Evolutionary conservation across 2,888 invertebrate genomes (phyloP).

Genomic region (Plagodis pulveraria): DNA sequence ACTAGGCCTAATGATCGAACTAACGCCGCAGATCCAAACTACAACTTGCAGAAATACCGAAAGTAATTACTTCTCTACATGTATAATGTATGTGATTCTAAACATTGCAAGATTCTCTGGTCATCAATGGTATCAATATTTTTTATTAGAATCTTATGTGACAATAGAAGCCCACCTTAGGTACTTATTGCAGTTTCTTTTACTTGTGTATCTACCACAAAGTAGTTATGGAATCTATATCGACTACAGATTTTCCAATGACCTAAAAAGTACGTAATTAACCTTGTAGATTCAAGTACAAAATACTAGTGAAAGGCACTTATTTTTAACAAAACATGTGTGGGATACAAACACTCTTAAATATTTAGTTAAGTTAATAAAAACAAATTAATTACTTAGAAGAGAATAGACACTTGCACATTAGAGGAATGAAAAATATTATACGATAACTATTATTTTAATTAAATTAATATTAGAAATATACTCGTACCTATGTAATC

Average conservation of each 20-base stretch:
- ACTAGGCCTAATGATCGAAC: too few species aligned
- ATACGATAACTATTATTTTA: background rate
- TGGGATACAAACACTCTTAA: slow-evolving; percentile 22
- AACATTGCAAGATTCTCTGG: too few species aligned
- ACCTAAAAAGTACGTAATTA: slow-evolving; percentile 19
- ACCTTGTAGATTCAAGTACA: slow-evolving; percentile 28
- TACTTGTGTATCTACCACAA: too few species aligned
- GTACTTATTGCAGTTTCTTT: too few species aligned
- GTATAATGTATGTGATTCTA: too few species aligned
- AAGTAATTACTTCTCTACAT: too few species aligned
- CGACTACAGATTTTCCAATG: slow-evolving; percentile 5
- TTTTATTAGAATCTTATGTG: too few species aligned
- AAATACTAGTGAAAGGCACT: slow-evolving; percentile 57
- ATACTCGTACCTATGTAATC: background rate
- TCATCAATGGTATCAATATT: too few species aligned
- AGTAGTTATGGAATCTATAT: background rate
- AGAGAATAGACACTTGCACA: slow-evolving; percentile 19
- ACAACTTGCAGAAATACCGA: too few species aligned
- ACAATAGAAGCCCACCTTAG: too few species aligned
- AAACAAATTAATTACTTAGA: slow-evolving; percentile 14
- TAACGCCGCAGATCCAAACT: too few species aligned
- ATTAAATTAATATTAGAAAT: background rate
- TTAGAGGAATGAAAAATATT: slow-evolving; percentile 27
- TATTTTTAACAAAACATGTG: slow-evolving; percentile 45
- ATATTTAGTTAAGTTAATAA: slow-evolving; percentile 28